Conservation (phyloP, 2,797 vertebrate genomes). For the Parambassis ranga region DNA sequence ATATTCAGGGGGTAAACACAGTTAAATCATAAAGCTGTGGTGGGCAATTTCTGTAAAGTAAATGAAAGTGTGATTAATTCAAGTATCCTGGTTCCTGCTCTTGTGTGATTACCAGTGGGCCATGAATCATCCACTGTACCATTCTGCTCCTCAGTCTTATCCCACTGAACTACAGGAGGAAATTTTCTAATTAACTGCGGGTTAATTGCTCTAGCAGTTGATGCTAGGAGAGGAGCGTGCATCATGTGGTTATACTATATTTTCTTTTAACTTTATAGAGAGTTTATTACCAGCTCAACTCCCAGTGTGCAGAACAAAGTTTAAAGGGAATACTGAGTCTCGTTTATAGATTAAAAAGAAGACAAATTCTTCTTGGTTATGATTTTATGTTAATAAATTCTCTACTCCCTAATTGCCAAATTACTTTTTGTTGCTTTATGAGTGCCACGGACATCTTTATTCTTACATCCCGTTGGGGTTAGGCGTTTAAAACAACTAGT, state of each 20-base stretch:
- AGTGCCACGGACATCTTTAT: too few relatives aligned
- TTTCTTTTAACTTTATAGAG: conserved; percentile 32
- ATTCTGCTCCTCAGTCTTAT: conserved; percentile 48
- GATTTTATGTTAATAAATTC: too few relatives aligned
- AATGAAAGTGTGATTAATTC: conserved; percentile 74
- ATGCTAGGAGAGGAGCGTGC: conserved; percentile 48
- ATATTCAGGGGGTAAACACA: conserved; percentile 60
- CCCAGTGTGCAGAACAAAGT: too few relatives aligned
- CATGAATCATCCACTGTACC: conserved; percentile 71
- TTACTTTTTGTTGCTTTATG: too few relatives aligned
- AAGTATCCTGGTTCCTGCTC: conserved; percentile 64
- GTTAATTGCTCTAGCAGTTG: conserved; percentile 68
- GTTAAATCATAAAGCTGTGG: conserved; percentile 62
- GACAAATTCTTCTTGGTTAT: too few relatives aligned
- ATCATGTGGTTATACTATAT: conserved; percentile 32
- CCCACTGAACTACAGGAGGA: conserved; percentile 61
- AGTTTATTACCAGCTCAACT: conserved; percentile 1
- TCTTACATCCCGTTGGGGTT: too few relatives aligned
- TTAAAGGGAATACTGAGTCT: too few relatives aligned
- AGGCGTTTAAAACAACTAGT: too few relatives aligned
- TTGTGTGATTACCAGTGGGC: conserved; percentile 69
- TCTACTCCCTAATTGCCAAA: too few relatives aligned
- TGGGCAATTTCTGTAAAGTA: conserved; percentile 67
- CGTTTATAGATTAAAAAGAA: not conserved
- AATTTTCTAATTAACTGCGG: conserved; percentile 76